phyloP scores from a whole-genome alignment of 1,140 invertebrate genomes.

The Brachionus calyciflorus region DNA sequence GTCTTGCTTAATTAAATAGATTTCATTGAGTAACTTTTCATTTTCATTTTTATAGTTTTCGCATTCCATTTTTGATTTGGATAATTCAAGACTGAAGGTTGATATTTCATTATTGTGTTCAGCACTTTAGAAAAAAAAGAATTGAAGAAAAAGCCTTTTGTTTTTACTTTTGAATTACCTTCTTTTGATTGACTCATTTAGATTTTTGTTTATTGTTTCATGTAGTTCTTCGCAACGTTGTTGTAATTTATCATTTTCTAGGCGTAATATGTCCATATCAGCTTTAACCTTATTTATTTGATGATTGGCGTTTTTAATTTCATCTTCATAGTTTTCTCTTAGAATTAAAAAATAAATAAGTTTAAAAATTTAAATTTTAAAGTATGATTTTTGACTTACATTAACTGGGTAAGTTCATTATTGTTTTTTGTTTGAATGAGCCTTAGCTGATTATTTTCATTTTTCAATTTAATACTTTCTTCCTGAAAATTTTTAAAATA shows the following conservation, averaged over 20 bases:
- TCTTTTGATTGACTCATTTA: constrained; percentile 22
- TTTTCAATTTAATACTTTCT: constrained; percentile 16
- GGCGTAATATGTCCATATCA: neutral
- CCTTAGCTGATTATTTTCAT: constrained; percentile 36
- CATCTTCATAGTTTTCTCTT: constrained; percentile 31
- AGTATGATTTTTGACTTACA: neutral
- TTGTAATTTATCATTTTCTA: constrained; percentile 15
- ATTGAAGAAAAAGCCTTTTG: neutral
- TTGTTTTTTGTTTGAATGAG: constrained; percentile 27
- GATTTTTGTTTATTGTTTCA: constrained; percentile 35
- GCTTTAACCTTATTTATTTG: neutral
- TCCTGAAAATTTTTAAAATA: constrained; percentile 23
- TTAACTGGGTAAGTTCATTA: constrained; percentile 25
- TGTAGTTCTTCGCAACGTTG: neutral
- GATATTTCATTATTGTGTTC: neutral
- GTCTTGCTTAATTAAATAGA: neutral
- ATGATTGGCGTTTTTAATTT: constrained; percentile 2
- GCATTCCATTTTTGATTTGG: constrained; percentile 7
- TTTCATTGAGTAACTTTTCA: constrained; percentile 21
- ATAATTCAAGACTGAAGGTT: neutral
- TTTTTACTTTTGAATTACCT: neutral
- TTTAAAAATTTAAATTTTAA: neutral
- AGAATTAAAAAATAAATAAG: neutral
- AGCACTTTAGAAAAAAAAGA: constrained; percentile 11
- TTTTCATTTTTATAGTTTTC: constrained; percentile 37